Base-by-base conservation (phyloP, 2,888 invertebrate genomes). In the Hemithea aestivaria region DNA sequence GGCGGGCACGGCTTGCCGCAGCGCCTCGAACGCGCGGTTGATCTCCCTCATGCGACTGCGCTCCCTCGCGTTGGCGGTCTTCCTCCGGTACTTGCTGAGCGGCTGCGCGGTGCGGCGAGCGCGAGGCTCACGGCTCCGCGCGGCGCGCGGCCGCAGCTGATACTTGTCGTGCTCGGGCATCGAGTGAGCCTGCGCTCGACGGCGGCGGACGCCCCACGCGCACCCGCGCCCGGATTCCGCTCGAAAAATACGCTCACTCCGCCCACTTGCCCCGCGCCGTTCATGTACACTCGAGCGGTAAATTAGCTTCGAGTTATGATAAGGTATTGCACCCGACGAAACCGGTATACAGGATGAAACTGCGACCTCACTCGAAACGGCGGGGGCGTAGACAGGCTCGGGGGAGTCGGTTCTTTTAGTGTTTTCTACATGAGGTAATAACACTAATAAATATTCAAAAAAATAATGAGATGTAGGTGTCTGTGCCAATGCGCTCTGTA, bases 11-110 rank as follows among this genome's bases (percentile, higher is more conserved):
- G 93, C 94, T 8, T 90, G 88, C 11, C 95, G 88, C 6, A 97
- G 85, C 1, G 92, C 90, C 67, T 96, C 96, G 75, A 96, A 97
- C 1, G 96, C 96, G 43, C 91, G 89, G 80, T 97, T 97, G 56
- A 97, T 96, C 71, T 96, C 96, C 30, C 94, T 88, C 96, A 96
- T 96, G 37, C 96, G 89, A 51, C 92, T 93, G 20, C 96, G 78
- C 65, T 97, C 96, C 20, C 96, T 81, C 0, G 96, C 95, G 81
- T 96, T 97, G 7, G 96, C 96, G 0, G 96, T 96, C 87, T 95
- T 94, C 57, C 96, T 89, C 12, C 96, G 88, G 81, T 96, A 96
- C 76, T 96, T 96, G 85, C 95, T 95, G 55, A 96, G 88, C 7
- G 93, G 93, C 37, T 92, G 91, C 12, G 92, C 89, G 66, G 91